These are phyloP conservation scores for Microctonus brassicae DNA, from an alignment of 2,888 invertebrate species.

Conservation along the genomic window DNA sequence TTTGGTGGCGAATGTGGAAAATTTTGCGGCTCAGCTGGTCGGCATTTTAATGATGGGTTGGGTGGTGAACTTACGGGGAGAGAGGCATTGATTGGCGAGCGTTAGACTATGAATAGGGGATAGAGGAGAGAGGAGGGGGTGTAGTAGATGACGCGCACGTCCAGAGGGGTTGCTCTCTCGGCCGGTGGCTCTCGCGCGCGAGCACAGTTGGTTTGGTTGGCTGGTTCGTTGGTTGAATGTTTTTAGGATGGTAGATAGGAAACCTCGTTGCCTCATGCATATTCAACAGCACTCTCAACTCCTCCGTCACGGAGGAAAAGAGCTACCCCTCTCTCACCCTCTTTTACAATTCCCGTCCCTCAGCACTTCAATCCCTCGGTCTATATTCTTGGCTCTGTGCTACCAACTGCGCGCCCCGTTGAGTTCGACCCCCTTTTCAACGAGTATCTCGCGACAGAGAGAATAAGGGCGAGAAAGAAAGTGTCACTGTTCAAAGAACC, in stretches of 20 bases:
- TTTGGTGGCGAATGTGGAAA: constrained; percentile 64
- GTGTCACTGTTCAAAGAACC: constrained; percentile 25
- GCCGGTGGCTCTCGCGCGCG: constrained; percentile 49
- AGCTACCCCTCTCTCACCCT: constrained; percentile 59
- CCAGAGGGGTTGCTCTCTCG: constrained; percentile 44
- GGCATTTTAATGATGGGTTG: constrained; percentile 4
- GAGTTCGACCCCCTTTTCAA: constrained; percentile 50
- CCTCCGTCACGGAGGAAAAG: constrained; percentile 70
- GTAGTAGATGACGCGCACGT: constrained; percentile 25
- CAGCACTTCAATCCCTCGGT: neutral
- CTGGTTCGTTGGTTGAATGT: constrained; percentile 61
- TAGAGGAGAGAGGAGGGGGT: constrained; percentile 10
- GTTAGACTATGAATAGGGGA: constrained; percentile 23
- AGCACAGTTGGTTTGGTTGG: constrained; percentile 42
- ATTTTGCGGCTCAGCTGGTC: constrained; percentile 51
- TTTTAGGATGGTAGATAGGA: constrained; percentile 69
- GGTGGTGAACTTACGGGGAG: constrained; percentile 41
- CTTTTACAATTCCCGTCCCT: constrained; percentile 33
- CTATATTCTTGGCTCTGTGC: neutral
- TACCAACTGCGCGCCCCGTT: constrained; percentile 40
- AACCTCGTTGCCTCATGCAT: constrained; percentile 67
- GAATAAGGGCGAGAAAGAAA: constrained; percentile 52
- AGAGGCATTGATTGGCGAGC: constrained; percentile 67
- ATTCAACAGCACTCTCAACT: constrained; percentile 70
- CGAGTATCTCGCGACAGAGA: constrained; percentile 57